A percentile compares a stretch with the other conserved stretches of the same genome.
Evolutionary conservation across 1,140 invertebrate species (phyloP).

Genomic region (Neoseiulus cucumeris): DNA sequence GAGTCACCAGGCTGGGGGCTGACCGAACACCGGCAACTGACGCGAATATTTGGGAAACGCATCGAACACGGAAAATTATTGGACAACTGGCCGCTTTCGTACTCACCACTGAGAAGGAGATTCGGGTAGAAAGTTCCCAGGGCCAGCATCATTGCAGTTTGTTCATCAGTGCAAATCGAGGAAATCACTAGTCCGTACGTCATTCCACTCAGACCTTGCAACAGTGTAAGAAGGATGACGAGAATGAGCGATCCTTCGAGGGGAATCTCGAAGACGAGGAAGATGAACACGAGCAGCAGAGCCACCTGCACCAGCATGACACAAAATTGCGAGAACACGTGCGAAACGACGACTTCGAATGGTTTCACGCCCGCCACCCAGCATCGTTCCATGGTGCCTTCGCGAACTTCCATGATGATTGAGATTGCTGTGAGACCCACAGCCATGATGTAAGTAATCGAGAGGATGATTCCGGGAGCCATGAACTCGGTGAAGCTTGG

Average conservation of each 20-base stretch:
- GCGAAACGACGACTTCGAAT: constrained; percentile 70
- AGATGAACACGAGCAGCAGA: constrained; percentile 59
- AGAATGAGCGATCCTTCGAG: constrained; percentile 50
- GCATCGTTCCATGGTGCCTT: constrained; percentile 66
- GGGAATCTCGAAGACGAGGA: constrained; percentile 58
- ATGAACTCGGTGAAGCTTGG: constrained; percentile 87
- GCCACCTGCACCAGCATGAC: constrained; percentile 79
- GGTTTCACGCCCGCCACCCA: constrained; percentile 74
- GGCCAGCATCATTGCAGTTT: constrained; percentile 73
- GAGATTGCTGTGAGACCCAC: constrained; percentile 79
- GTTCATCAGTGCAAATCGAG: constrained; percentile 62
- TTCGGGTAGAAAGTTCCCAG: constrained; percentile 82
- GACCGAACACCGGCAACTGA: too few species aligned
- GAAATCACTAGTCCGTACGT: constrained; percentile 77
- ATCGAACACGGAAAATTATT: too few species aligned
- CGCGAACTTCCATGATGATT: constrained; percentile 72
- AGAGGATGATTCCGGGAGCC: constrained; percentile 77
- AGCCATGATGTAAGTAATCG: constrained; percentile 87
- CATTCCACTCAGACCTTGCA: constrained; percentile 72
- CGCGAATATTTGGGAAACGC: too few species aligned
- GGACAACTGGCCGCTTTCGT: too few species aligned
- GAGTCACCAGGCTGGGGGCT: neutral
- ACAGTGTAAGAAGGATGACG: constrained; percentile 51
- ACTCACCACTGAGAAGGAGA: constrained; percentile 63
- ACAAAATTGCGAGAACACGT: constrained; percentile 75